Evolutionary conservation across 2,888 invertebrate species (phyloP).

Genomic region (Stegana nigrithorax): DNA sequence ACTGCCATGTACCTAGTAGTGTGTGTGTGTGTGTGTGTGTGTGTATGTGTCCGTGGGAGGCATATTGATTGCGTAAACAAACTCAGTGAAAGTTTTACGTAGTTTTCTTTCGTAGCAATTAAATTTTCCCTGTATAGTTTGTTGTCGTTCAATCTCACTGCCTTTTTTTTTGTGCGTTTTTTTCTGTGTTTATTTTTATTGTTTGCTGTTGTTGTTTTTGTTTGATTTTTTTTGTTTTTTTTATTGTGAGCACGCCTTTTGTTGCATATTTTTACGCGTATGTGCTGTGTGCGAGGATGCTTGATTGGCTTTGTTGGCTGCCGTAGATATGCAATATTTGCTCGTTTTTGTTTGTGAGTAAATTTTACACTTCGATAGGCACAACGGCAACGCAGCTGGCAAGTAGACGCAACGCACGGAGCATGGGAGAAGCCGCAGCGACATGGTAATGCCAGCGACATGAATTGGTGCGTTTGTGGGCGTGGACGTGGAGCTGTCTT

Average conservation of each 20-base stretch:
- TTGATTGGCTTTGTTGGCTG: background rate
- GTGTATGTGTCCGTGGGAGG: background rate
- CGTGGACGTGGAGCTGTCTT: too few relatives aligned
- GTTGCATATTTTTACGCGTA: background rate
- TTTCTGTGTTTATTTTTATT: background rate
- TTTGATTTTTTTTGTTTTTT: background rate
- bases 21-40: background rate
- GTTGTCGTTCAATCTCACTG: background rate
- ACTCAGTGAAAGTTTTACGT: too few relatives aligned
- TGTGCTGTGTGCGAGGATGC: background rate
- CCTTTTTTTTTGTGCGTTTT: background rate
- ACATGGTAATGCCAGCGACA: background rate
- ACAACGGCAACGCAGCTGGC: slow-evolving; percentile 11
- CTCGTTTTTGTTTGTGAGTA: background rate
- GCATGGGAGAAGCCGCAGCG: background rate
- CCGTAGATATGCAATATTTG: background rate
- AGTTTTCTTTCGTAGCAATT: background rate
- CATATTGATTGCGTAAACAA: background rate
- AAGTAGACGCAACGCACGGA: background rate
- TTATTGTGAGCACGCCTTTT: background rate
- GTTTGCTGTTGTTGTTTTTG: background rate
- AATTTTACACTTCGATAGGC: slow-evolving; percentile 11
- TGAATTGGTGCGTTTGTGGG: too few relatives aligned
- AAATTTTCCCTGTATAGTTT: background rate
- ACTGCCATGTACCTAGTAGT: background rate